Conservation (phyloP, 2,113 vertebrate genomes). For the Toxostoma redivivum region DNA sequence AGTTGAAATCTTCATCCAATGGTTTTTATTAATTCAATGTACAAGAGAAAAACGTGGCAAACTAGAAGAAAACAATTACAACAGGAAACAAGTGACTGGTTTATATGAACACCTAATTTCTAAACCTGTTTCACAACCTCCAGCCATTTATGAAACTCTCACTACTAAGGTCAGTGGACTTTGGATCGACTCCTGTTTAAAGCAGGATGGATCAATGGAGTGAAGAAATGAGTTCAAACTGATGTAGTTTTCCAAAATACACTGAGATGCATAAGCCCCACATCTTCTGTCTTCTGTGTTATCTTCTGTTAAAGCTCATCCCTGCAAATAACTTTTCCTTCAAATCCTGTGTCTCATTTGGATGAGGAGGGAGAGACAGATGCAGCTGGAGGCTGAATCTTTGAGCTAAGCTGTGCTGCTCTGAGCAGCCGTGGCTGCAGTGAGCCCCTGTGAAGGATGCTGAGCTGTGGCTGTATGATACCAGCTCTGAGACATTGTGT, state of each 20-base stretch:
- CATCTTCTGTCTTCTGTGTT: neutral
- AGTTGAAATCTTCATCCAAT: neutral
- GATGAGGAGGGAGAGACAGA: neutral
- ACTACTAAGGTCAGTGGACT: neutral
- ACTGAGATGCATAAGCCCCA: neutral
- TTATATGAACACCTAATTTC: neutral
- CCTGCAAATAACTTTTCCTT: neutral
- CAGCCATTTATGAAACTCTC: neutral
- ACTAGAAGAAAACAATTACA: neutral
- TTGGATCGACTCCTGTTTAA: neutral
- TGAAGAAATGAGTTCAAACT: neutral
- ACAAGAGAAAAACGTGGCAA: neutral
- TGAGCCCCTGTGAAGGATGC: neutral
- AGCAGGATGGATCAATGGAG: neutral
- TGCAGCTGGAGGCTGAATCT: neutral
- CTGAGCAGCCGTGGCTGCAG: neutral
- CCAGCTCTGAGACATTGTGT: neutral
- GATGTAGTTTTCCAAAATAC: neutral
- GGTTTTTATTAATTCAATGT: neutral
- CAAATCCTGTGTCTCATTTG: neutral
- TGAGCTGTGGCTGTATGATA: neutral
- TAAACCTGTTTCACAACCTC: neutral
- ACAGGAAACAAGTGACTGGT: neutral
- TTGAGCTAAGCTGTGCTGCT: neutral
- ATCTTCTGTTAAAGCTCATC: neutral